Evolutionary conservation across 2,113 vertebrate species (phyloP).

Genomic region (Grammomys surdaster): DNA sequence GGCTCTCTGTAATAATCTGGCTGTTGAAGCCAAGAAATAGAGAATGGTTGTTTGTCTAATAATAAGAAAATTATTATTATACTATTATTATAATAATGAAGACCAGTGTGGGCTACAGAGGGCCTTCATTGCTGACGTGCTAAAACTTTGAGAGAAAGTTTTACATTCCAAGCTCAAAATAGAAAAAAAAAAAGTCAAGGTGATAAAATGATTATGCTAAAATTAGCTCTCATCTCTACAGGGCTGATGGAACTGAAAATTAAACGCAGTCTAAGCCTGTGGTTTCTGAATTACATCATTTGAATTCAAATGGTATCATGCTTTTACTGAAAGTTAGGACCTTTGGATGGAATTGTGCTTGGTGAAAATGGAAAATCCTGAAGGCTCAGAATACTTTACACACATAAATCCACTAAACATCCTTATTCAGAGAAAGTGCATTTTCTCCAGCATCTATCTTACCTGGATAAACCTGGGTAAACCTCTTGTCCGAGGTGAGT

Average conservation of each 20-base stretch:
- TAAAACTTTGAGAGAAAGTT: constrained; percentile 62
- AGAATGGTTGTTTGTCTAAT: neutral
- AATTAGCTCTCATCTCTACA: constrained; percentile 66
- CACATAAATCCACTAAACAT: neutral
- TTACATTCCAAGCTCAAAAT: constrained; percentile 60
- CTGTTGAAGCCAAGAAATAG: neutral
- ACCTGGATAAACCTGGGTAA: constrained; percentile 3
- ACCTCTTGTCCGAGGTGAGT: neutral
- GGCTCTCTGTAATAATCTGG: neutral
- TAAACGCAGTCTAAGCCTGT: constrained; percentile 60
- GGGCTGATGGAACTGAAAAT: constrained; percentile 72
- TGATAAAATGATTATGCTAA: constrained; percentile 73
- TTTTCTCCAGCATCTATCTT: neutral
- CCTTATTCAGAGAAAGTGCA: constrained; percentile 1
- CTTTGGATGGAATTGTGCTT: constrained; percentile 13
- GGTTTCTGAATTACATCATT: constrained; percentile 58
- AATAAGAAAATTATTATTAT: neutral
- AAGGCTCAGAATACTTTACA: constrained; percentile 31
- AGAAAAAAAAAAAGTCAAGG: constrained; percentile 47
- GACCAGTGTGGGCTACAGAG: neutral
- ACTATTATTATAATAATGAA: neutral
- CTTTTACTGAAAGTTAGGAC: constrained; percentile 40
- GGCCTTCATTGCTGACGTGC: neutral
- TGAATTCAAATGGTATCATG: constrained; percentile 52
- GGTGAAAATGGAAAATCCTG: constrained; percentile 57